Conservation (phyloP, 2,113 vertebrate species). For the Cavia porcellus region DNA sequence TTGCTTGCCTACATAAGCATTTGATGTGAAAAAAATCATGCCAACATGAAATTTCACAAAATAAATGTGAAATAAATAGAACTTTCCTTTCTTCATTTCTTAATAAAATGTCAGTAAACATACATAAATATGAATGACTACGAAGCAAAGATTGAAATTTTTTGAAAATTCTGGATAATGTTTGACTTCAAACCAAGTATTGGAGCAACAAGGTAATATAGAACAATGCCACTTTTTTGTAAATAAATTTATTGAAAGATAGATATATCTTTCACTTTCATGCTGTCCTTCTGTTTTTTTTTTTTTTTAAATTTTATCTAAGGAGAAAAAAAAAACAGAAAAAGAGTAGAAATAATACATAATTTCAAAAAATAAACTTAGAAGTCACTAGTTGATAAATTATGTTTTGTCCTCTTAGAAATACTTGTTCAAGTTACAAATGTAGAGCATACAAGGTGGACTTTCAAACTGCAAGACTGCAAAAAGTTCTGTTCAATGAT, state of each 20-base stretch:
- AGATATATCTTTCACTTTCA: neutral
- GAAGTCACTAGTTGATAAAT: no score
- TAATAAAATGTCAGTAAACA: neutral
- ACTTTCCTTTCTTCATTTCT: neutral
- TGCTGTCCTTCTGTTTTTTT: neutral
- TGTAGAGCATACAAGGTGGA: no score
- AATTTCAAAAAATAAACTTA: no score
- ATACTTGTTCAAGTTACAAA: no score
- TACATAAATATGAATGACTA: neutral
- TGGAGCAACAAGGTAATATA: fast-evolving
- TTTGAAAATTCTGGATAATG: neutral
- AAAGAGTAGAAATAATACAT: no score
- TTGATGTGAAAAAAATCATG: neutral
- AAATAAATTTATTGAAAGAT: neutral
- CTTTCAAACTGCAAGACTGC: no score
- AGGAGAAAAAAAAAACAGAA: no score
- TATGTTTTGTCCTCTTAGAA: no score
- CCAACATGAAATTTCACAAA: neutral
- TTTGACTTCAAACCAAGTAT: neutral
- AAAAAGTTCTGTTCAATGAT: no score
- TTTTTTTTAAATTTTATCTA: no score
- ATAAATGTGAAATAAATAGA: neutral
- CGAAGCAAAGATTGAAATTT: neutral
- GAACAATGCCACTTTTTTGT: neutral
- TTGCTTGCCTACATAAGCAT: neutral